Evolutionary conservation across 64 coral and sea anemone genomes (phyloP).

Genomic region (Astreopora myriophthalma): DNA sequence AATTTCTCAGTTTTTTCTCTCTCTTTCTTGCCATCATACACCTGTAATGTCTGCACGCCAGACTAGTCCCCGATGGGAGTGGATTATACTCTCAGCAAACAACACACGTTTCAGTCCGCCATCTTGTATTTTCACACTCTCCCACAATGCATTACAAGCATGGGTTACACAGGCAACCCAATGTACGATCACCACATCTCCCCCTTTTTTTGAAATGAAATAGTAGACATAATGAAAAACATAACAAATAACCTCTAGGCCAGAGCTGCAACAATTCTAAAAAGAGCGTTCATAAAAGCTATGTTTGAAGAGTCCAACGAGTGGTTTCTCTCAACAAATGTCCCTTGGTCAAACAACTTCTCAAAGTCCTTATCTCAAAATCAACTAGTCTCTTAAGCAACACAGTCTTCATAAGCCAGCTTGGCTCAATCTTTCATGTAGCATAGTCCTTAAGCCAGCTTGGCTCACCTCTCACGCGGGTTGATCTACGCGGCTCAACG

Average conservation of each 20-base stretch:
- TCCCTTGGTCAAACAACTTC: background rate
- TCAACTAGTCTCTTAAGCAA: background rate
- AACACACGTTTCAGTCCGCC: constrained; percentile 1
- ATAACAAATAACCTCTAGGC: too few relatives aligned
- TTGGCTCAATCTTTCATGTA: background rate
- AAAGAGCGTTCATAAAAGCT: background rate
- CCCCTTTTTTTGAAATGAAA: constrained; percentile 9
- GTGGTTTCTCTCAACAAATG: too few relatives aligned
- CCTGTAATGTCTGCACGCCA: too few relatives aligned
- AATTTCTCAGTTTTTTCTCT: too few relatives aligned
- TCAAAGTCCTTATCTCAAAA: background rate
- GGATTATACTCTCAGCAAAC: too few relatives aligned
- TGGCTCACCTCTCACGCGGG: background rate
- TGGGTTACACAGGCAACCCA: too few relatives aligned
- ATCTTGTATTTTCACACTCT: background rate
- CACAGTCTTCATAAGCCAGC: background rate
- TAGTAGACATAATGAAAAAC: background rate
- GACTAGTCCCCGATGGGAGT: too few relatives aligned
- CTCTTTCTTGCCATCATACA: too few relatives aligned
- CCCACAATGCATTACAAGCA: too few relatives aligned
- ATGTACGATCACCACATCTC: background rate
- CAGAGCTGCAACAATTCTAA: too few relatives aligned
- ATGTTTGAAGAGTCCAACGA: background rate
- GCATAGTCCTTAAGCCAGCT: background rate
- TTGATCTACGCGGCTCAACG: background rate